Conservation (phyloP, 2,888 invertebrate genomes). For the Nemotelus nigrinus region DNA sequence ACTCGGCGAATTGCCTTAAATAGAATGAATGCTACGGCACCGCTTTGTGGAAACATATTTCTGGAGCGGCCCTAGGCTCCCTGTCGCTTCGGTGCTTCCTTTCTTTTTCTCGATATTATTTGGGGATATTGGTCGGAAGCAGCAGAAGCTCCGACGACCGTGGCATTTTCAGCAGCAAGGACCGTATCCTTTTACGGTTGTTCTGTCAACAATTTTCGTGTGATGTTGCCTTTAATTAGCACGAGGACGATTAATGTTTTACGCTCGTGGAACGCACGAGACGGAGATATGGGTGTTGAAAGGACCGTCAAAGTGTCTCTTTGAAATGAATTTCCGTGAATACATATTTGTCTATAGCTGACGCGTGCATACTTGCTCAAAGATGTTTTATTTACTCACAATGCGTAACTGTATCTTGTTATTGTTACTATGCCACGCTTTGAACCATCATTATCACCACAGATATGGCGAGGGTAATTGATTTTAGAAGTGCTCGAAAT, state of each 20-base stretch:
- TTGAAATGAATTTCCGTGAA: slow-evolving; percentile 22
- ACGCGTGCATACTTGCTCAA: slow-evolving; percentile 23
- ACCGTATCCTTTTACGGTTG: background rate
- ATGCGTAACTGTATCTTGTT: background rate
- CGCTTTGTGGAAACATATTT: background rate
- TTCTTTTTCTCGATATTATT: background rate
- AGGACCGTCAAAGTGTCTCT: slow-evolving; percentile 30
- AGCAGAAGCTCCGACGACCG: background rate
- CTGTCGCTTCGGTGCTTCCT: background rate
- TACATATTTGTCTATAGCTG: slow-evolving; percentile 23
- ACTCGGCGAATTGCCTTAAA: slow-evolving; percentile 12
- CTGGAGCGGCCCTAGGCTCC: background rate
- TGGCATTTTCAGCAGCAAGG: slow-evolving; percentile 1
- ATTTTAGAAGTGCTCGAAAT: too few species aligned
- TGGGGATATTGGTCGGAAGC: too few species aligned
- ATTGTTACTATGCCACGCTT: too few species aligned
- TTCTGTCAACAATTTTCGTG: slow-evolving; percentile 22
- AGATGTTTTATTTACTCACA: slow-evolving; percentile 14
- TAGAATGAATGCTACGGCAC: slow-evolving; percentile 20
- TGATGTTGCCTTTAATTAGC: slow-evolving; percentile 41
- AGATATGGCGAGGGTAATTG: too few species aligned
- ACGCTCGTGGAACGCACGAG: slow-evolving; percentile 15
- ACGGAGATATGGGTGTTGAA: slow-evolving; percentile 7
- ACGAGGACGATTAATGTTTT: slow-evolving; percentile 34
- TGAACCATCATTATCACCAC: too few species aligned